Base-by-base conservation (phyloP, 2,113 vertebrate genomes). In the Rhinogobius similis region DNA sequence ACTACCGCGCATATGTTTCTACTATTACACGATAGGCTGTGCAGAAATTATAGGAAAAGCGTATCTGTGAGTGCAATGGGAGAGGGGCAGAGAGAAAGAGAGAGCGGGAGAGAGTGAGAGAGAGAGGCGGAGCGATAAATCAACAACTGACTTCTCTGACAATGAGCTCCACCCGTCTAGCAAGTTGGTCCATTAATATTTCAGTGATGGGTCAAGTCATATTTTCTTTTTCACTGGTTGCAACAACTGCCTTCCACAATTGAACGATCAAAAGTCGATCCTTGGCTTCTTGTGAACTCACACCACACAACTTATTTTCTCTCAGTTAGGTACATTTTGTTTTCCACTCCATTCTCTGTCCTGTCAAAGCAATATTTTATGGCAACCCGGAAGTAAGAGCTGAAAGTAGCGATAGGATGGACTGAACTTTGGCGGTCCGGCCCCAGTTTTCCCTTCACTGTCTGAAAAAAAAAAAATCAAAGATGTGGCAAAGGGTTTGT, bases 21-120 rank as follows among this genome's bases (percentile, higher is more conserved):
- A 79, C 90, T 88, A 87, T 87, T 90, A 90, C 89, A 87, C 67
- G 89, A 91, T 87, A 88, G 88, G 88, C 90, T 90, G 81, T 48
- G 80, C 67, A 69, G 85, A 67, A 79, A 86, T 86, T 90, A 90
- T 91, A 91, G 89, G 81, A 88, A 90, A 91, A 82, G 46, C 75
- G 84, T 89, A 90, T 90, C 82, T 90, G 82, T 84, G 76, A 75
- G 78, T 79, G 82, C 68, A 77, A 82, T 79, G 85, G 87, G 82
- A 79, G 84, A 77, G 58, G 72, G 62, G 72, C 21, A 72, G 62
- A 29, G 69, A 78, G 77, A 52, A 68, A 78, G 86, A 78, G 18
- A 70, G 62, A 70, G 16, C 76, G 86, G 77, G 58, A 70, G 61
- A 69, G 16, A 73, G 62, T 36, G 68, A 78, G 75, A 50, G 73